phyloP scores from a whole-genome alignment of 2,113 vertebrate genomes.

The Lethenteron camtschaticum region DNA sequence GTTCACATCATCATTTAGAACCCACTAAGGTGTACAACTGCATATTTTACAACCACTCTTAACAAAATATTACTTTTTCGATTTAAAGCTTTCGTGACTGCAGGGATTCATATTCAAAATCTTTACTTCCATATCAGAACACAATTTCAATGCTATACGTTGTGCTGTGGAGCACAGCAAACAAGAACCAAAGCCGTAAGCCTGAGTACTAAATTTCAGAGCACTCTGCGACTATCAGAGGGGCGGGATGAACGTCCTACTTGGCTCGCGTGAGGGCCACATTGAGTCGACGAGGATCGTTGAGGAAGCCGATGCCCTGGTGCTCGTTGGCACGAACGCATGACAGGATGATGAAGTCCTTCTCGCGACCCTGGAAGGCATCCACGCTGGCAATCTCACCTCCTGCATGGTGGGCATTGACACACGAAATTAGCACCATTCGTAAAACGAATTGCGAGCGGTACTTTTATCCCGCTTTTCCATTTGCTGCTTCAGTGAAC shows the following conservation, averaged over 20 bases:
- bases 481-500: too few species aligned
- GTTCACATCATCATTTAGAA: neutral
- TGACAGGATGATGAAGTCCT: constrained; percentile 94
- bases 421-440: neutral
- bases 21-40: too few species aligned
- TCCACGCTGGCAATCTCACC: constrained; percentile 94
- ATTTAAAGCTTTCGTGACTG: too few species aligned
- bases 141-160: neutral
- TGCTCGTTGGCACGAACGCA: constrained; percentile 91
- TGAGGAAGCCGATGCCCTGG: constrained; percentile 89
- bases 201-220: neutral
- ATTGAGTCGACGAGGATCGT: constrained; percentile 84
- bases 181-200: neutral
- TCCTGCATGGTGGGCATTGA: constrained; percentile 28
- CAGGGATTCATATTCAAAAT: too few species aligned
- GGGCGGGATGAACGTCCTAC: constrained; percentile 17
- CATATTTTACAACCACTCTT: too few species aligned
- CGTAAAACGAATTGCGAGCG: too few species aligned
- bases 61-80: too few species aligned
- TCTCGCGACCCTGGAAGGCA: constrained; percentile 89
- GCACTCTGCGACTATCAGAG: neutral
- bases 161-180: neutral
- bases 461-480: too few species aligned
- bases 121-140: neutral
- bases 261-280: constrained; percentile 85